phyloP scores from a whole-genome alignment of 1,140 invertebrate genomes.

The Meloidogyne exigua region DNA sequence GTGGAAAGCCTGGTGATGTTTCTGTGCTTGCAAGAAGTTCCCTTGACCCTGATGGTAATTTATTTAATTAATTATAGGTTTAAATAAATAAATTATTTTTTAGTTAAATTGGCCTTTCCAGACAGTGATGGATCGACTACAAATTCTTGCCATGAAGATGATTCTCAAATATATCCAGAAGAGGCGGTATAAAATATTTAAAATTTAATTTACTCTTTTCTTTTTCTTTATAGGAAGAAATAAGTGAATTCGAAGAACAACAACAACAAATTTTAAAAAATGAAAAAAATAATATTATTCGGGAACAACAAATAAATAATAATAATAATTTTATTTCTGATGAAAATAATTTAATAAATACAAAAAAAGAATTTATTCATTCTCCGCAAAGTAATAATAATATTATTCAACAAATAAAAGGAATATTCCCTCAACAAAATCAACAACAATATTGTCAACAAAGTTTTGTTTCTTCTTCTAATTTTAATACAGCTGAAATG shows the following conservation, averaged over 20 bases:
- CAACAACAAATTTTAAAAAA: neutral
- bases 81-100: neutral
- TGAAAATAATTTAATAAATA: neutral
- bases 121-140: neutral
- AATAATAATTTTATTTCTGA: neutral
- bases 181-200: neutral
- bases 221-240: neutral
- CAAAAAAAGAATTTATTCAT: neutral
- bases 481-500: neutral
- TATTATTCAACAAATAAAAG: neutral
- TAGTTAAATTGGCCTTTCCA: slow-evolving; percentile 5
- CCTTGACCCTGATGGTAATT: slow-evolving; percentile 26
- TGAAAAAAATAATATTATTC: neutral
- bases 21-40: slow-evolving; percentile 34
- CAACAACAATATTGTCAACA: neutral
- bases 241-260: slow-evolving; percentile 2
- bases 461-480: neutral
- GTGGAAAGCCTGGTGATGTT: slow-evolving; percentile 36
- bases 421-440: neutral
- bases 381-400: neutral
- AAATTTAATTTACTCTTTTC: no score
- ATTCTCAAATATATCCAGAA: neutral
- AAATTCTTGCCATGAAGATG: neutral
- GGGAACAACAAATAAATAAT: neutral
- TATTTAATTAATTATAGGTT: neutral